These are phyloP conservation scores for Electrona antarctica DNA, from an alignment of 2,113 vertebrate genomes.

Conservation along the genomic window DNA sequence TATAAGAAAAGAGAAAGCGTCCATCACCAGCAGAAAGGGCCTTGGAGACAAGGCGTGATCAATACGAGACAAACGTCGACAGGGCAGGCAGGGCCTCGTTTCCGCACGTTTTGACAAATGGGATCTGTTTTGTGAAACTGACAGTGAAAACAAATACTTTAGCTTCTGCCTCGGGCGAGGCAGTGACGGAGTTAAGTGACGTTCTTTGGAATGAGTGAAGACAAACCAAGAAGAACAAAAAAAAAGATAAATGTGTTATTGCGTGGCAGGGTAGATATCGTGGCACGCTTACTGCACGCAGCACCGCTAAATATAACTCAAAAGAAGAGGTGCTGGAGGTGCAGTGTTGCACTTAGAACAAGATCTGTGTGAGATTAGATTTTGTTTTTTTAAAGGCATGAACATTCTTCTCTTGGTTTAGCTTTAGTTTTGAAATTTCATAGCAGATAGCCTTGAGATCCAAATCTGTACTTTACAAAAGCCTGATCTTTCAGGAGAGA, in stretches of 20 bases:
- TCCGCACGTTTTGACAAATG: conserved; percentile 70
- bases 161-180: conserved; percentile 47
- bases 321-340: conserved; percentile 9
- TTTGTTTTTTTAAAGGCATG: background rate
- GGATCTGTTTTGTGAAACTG: conserved; percentile 63
- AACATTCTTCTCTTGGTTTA: background rate
- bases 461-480: background rate
- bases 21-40: conserved; percentile 61
- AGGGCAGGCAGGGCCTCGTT: conserved; percentile 46
- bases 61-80: conserved; percentile 65
- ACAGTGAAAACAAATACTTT: conserved; percentile 65
- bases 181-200: conserved; percentile 59
- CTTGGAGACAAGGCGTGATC: conserved; percentile 64
- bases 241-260: conserved; percentile 65
- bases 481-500: background rate
- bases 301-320: conserved; percentile 35
- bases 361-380: conserved; percentile 8
- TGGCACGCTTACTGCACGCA: background rate
- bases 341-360: background rate
- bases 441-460: background rate
- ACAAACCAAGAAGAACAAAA: conserved; percentile 60
- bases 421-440: background rate
- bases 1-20: conserved; percentile 43
- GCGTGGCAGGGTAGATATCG: conserved; percentile 27
- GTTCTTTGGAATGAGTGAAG: conserved; percentile 60